Conservation (phyloP, 2,113 vertebrate species). For the Andinoacara biseriatus region DNA sequence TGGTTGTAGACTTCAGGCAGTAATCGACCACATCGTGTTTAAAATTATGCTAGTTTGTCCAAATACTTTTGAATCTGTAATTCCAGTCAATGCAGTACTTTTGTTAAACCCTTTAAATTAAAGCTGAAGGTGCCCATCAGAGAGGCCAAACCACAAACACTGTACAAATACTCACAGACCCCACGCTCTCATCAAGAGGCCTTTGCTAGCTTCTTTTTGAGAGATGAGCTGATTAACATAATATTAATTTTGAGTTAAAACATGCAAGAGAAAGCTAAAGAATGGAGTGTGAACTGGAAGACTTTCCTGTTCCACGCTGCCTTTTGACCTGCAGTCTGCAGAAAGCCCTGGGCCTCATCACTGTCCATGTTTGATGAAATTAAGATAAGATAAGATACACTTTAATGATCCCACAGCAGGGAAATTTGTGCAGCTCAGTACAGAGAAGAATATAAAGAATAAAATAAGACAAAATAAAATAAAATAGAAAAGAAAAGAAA, state of each 20-base stretch:
- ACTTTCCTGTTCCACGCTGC: background rate
- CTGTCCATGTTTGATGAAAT: background rate
- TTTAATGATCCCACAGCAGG: too few relatives aligned
- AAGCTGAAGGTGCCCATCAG: too few relatives aligned
- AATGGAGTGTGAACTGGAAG: background rate
- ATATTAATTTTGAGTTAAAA: background rate
- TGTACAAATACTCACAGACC: background rate
- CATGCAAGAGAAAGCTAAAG: background rate
- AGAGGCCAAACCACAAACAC: background rate
- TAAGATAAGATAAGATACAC: too few relatives aligned
- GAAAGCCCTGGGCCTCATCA: background rate
- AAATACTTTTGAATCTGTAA: background rate
- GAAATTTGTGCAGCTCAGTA: too few relatives aligned
- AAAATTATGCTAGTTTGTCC: background rate
- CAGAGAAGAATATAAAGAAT: too few relatives aligned
- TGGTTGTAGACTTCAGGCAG: background rate
- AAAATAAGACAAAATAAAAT: too few relatives aligned
- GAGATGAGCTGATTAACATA: background rate
- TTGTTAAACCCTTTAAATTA: too few relatives aligned
- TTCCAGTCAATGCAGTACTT: too few relatives aligned
- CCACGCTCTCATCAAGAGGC: background rate
- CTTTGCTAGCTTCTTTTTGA: background rate
- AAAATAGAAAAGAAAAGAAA: too few relatives aligned
- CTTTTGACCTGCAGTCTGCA: conserved; percentile 19
- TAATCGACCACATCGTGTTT: background rate